Conservation (phyloP, 2,113 vertebrate genomes). For the Serilophus lunatus region DNA sequence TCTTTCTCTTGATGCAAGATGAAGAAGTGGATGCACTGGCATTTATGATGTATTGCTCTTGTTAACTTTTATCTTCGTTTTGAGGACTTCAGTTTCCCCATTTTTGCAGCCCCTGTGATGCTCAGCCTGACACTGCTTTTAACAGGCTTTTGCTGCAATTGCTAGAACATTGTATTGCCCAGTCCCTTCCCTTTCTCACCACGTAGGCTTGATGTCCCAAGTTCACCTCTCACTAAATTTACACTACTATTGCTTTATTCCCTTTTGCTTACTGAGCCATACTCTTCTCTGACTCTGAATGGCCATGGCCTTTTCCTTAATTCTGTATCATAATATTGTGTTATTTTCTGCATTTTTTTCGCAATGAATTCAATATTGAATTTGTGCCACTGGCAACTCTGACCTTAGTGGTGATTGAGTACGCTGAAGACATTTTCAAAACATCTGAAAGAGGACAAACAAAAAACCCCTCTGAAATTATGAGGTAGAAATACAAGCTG, state of each 20-base stretch:
- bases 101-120: background rate
- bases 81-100: background rate
- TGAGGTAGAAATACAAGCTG: background rate
- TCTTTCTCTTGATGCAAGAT: background rate
- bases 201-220: background rate
- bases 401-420: background rate
- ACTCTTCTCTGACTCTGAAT: background rate
- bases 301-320: background rate
- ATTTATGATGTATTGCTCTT: background rate
- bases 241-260: background rate
- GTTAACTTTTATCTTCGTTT: background rate
- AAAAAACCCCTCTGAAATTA: background rate
- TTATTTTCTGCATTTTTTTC: constrained; percentile 1
- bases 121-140: background rate
- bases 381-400: background rate
- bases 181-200: background rate
- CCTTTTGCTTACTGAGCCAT: background rate
- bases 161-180: rapidly evolving
- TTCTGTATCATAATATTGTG: background rate
- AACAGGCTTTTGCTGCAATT: background rate
- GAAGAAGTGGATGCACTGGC: background rate
- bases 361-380: background rate
- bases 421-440: background rate
- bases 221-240: background rate
- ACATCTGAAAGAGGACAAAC: background rate